Base-by-base conservation (phyloP, 2,113 vertebrate genomes). In the Pterocles gutturalis region DNA sequence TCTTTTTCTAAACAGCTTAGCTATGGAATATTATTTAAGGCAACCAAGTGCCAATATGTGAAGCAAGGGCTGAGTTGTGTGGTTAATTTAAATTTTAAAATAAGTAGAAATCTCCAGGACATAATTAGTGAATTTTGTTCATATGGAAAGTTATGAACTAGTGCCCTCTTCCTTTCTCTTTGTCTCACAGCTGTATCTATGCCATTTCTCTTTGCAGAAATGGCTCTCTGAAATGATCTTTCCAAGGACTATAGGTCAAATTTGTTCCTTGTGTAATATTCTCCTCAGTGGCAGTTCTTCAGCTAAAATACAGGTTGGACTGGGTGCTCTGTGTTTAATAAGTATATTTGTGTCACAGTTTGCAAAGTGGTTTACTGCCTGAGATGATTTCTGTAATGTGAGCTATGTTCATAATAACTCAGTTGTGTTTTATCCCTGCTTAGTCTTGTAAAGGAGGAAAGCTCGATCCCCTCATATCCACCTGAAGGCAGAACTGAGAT, bases 1-100 rank as follows among this genome's bases (percentile, higher is more conserved):
- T 71, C 12, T 94, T 90, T 96, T 96, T 83, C 90, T 83, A 84
- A 92, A 93, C 85, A 95, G 60, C 87, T 95, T 92, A 95, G 48
- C 12, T 49, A 48, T 29, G 26, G 34, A 93, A 46, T 81, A 64
- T 17, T 11, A 93, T 96, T 98, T 93, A 87, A 91, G 95, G 49
- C 20, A 90, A 64, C 13, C 61, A 92, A 92, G 60, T 93, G 24
- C 18, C 18, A 78, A 8, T 75, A 64, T 17, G 29, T 78, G 51
- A 83, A 89, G 12, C 17, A 57, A 95, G 33, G 31, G 16, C 20
- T 95, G 55, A 93, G 33, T 36, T 90, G 51, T 75, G 34, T 36
- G 43, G 4, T 45, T 91, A 92, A 96, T 94, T 81, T 94, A 83
- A 89, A 71, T 95, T 94, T 97, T 83, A 89, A 93, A 85, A 73